These are phyloP conservation scores for Nesoenas mayeri DNA, from an alignment of 2,113 vertebrate species.

Conservation along the genomic window DNA sequence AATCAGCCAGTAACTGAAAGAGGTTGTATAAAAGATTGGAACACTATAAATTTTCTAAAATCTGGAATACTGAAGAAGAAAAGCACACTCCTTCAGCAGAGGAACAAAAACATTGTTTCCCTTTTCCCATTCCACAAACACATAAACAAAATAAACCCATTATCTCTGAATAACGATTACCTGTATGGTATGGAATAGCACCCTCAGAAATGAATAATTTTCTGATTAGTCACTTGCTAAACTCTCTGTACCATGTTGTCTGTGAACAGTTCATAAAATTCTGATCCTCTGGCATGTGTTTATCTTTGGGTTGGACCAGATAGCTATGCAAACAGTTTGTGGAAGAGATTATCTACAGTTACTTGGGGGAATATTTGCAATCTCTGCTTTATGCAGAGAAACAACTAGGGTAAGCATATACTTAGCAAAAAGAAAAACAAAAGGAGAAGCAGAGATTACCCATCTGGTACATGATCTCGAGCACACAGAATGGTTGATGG, in stretches of 20 bases:
- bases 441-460: not conserved
- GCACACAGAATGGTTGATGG: not conserved
- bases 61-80: not conserved
- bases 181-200: not conserved
- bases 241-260: not conserved
- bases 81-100: not conserved
- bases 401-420: not conserved
- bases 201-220: not conserved
- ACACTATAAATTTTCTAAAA: not conserved
- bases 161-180: not conserved
- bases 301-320: slow-evolving; percentile 21
- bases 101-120: not conserved
- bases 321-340: slow-evolving; percentile 43
- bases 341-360: slow-evolving; percentile 33
- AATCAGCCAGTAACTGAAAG: not conserved
- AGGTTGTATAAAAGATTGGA: not conserved
- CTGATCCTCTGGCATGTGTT: slow-evolving; percentile 39
- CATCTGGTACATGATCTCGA: not conserved
- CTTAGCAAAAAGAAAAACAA: not conserved
- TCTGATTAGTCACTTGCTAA: slow-evolving; percentile 11
- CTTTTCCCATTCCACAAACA: not conserved
- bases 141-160: not conserved
- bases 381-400: not conserved
- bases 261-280: slow-evolving; percentile 22
- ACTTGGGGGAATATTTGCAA: not conserved